Evolutionary conservation across 2,888 invertebrate species (phyloP).

Genomic region (Rhorus exstirpatorius): DNA sequence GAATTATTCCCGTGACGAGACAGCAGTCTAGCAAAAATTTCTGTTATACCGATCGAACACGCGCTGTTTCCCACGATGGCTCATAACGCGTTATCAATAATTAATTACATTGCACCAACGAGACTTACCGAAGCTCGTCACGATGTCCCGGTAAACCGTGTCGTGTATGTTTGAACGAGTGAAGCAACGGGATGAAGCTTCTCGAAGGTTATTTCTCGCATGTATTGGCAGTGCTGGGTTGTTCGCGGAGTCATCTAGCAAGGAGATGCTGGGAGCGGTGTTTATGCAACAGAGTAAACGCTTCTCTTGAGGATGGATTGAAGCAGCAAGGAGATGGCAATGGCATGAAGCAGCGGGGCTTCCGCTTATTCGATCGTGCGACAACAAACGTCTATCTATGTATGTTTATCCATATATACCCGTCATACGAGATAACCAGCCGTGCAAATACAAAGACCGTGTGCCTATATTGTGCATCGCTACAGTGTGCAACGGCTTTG

Average conservation of each 20-base stretch:
- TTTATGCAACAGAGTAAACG: conserved; percentile 56
- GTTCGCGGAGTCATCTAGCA: conserved; percentile 36
- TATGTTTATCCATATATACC: conserved; percentile 5
- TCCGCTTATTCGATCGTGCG: conserved; percentile 54
- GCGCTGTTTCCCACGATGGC: conserved; percentile 78
- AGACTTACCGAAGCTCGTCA: neutral
- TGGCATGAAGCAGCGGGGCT: conserved; percentile 48
- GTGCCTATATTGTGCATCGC: conserved; percentile 19
- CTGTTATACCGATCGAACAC: conserved; percentile 56
- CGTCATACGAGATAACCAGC: conserved; percentile 62
- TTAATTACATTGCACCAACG: conserved; percentile 74
- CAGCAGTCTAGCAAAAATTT: conserved; percentile 73
- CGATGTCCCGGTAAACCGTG: neutral
- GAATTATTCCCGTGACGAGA: conserved; percentile 77
- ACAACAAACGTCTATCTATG: conserved; percentile 25
- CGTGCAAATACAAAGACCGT: conserved; percentile 60
- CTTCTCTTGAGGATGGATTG: conserved; percentile 42
- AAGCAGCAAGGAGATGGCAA: conserved; percentile 51
- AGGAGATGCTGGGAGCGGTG: conserved; percentile 29
- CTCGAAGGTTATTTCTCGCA: conserved; percentile 8
- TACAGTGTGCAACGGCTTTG: conserved; percentile 22
- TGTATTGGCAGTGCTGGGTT: conserved; percentile 15
- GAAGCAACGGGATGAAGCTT: conserved; percentile 23
- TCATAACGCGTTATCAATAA: conserved; percentile 81
- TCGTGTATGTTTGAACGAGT: conserved; percentile 33